phyloP scores from a whole-genome alignment of 2,113 vertebrate genomes.

The Leucopternis melanops region DNA sequence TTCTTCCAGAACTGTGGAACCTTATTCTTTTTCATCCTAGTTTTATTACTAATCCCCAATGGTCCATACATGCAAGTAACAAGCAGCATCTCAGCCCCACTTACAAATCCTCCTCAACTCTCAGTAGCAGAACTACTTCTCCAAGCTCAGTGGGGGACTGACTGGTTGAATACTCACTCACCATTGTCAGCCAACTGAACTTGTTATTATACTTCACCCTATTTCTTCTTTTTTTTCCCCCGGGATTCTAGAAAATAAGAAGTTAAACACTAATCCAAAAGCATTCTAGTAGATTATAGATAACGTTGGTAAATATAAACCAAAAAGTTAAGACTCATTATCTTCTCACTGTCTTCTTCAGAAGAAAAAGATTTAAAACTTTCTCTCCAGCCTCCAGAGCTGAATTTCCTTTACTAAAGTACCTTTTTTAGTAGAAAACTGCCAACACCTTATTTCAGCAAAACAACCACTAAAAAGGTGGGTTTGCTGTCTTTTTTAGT shows the following conservation, averaged over 20 bases:
- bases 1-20: neutral
- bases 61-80: neutral
- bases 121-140: neutral
- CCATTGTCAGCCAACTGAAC: neutral
- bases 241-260: neutral
- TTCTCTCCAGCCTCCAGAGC: neutral
- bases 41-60: neutral
- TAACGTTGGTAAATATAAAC: neutral
- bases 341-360: neutral
- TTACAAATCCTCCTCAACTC: neutral
- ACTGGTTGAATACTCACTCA: neutral
- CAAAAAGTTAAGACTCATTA: neutral
- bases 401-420: neutral
- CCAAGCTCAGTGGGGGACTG: neutral
- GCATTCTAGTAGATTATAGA: neutral
- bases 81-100: neutral
- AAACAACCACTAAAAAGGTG: neutral
- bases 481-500: constrained; percentile 19
- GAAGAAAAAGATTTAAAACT: neutral
- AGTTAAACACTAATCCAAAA: neutral
- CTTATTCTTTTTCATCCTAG: neutral
- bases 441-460: neutral
- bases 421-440: neutral
- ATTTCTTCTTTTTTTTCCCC: neutral
- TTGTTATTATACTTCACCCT: neutral